phyloP scores from a whole-genome alignment of 2,888 invertebrate genomes.

The Eristalis pertinax region DNA sequence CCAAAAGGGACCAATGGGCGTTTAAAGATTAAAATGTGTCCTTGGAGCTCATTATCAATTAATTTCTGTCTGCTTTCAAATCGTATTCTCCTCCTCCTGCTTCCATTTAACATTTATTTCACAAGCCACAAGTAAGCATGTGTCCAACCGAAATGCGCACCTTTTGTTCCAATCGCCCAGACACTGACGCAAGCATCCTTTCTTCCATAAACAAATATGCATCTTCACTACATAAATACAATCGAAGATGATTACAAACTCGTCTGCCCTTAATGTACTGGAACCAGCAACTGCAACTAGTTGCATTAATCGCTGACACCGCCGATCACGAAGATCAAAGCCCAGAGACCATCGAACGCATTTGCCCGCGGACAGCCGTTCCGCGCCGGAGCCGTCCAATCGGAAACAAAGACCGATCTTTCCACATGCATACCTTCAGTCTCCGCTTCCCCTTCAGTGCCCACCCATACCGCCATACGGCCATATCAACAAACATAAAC shows the following conservation, averaged over 20 bases:
- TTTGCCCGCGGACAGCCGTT: constrained; percentile 8
- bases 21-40: no score
- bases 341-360: constrained; percentile 29
- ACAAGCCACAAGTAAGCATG: background rate
- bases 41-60: no score
- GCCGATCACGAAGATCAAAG: constrained; percentile 64
- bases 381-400: constrained; percentile 6
- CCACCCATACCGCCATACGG: background rate
- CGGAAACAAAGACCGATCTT: constrained; percentile 42
- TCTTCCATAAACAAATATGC: constrained; percentile 51
- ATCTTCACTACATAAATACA: constrained; percentile 60
- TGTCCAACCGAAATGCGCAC: background rate
- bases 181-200: background rate
- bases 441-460: constrained; percentile 13
- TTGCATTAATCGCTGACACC: constrained; percentile 52
- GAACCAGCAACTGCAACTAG: constrained; percentile 62
- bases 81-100: no score
- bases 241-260: constrained; percentile 30
- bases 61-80: no score
- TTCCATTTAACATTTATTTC: background rate
- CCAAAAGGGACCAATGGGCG: no score
- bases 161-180: background rate
- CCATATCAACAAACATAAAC: constrained; percentile 63
- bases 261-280: constrained; percentile 51
- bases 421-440: constrained; percentile 28